These are phyloP conservation scores for Athalia rosae DNA, from an alignment of 2,888 invertebrate genomes.

Conservation along the genomic window DNA sequence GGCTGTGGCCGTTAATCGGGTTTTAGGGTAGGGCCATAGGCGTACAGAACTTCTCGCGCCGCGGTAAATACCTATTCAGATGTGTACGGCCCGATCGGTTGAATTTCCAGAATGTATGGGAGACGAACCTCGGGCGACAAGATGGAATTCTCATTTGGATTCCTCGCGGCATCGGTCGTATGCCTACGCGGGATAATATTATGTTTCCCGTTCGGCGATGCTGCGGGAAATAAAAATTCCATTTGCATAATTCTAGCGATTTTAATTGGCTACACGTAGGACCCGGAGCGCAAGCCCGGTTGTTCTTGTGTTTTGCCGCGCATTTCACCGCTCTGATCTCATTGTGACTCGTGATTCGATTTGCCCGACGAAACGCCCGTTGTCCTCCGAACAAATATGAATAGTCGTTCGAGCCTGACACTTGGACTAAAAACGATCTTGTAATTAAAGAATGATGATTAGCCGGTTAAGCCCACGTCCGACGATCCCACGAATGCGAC, in stretches of 20 bases:
- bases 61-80: slow-evolving; percentile 12
- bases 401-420: slow-evolving; percentile 37
- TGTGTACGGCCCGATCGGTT: background rate
- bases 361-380: background rate
- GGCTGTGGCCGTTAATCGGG: slow-evolving; percentile 11
- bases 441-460: slow-evolving; percentile 71
- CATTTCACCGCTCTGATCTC: slow-evolving; percentile 29
- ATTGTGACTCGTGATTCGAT: slow-evolving; percentile 7
- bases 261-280: slow-evolving; percentile 26
- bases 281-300: background rate
- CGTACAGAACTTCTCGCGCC: background rate
- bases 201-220: no score
- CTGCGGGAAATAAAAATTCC: slow-evolving; percentile 24
- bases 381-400: slow-evolving; percentile 34
- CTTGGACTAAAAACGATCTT: slow-evolving; percentile 59
- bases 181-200: no score
- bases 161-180: background rate
- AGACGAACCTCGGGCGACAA: slow-evolving; percentile 25
- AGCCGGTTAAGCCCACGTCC: slow-evolving; percentile 61
- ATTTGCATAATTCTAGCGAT: slow-evolving; percentile 45
- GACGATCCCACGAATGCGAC: slow-evolving; percentile 68
- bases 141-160: slow-evolving; percentile 4
- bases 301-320: slow-evolving; percentile 18
- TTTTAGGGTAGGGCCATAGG: slow-evolving; percentile 8
- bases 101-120: slow-evolving; percentile 13